A percentile compares a stretch with the other conserved stretches of the same genome.
These are phyloP conservation scores for Amia ocellicauda DNA, from an alignment of 2,113 vertebrate species.

Conservation along the genomic window DNA sequence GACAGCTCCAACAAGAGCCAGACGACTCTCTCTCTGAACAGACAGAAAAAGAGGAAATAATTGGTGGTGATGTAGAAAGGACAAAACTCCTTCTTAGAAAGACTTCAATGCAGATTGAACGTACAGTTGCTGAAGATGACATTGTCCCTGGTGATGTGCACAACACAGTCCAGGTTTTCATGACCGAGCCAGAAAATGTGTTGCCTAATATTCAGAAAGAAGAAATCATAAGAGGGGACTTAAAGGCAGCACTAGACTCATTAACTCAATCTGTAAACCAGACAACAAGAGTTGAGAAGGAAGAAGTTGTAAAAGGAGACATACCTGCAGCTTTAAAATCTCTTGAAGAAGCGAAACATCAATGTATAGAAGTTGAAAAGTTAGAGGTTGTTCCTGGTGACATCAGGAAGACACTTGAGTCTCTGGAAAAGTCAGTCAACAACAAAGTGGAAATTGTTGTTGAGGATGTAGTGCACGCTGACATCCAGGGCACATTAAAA, in stretches of 20 bases:
- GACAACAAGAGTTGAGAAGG: slow-evolving; percentile 66
- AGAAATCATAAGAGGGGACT: slow-evolving; percentile 76
- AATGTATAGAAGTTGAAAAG: slow-evolving; percentile 66
- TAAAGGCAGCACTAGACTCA: slow-evolving; percentile 72
- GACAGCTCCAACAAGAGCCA: slow-evolving; percentile 65
- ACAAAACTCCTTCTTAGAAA: slow-evolving; percentile 71
- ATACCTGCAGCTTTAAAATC: slow-evolving; percentile 67
- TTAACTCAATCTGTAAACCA: slow-evolving; percentile 75
- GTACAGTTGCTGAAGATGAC: slow-evolving; percentile 75
- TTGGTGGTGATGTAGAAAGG: slow-evolving; percentile 76
- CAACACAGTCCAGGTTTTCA: slow-evolving; percentile 76
- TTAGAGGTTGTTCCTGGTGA: slow-evolving; percentile 69
- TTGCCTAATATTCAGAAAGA: slow-evolving; percentile 62
- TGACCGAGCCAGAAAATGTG: slow-evolving; percentile 62
- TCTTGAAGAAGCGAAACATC: slow-evolving; percentile 66
- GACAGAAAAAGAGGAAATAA: slow-evolving; percentile 64
- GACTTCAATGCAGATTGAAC: slow-evolving; percentile 66
- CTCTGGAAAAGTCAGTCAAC: slow-evolving; percentile 73
- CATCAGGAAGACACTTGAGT: slow-evolving; percentile 73
- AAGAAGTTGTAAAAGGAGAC: slow-evolving; percentile 76
- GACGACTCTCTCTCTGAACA: slow-evolving; percentile 51
- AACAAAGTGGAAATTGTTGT: slow-evolving; percentile 62
- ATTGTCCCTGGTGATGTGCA: slow-evolving; percentile 81
- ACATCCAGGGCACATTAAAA: slow-evolving; percentile 74
- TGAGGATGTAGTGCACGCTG: slow-evolving; percentile 73